A percentile compares a stretch with the other conserved stretches of the same genome.
These are phyloP conservation scores for Melanotaenia trifasciata DNA, from an alignment of 2,797 vertebrate genomes.

Conservation along the genomic window DNA sequence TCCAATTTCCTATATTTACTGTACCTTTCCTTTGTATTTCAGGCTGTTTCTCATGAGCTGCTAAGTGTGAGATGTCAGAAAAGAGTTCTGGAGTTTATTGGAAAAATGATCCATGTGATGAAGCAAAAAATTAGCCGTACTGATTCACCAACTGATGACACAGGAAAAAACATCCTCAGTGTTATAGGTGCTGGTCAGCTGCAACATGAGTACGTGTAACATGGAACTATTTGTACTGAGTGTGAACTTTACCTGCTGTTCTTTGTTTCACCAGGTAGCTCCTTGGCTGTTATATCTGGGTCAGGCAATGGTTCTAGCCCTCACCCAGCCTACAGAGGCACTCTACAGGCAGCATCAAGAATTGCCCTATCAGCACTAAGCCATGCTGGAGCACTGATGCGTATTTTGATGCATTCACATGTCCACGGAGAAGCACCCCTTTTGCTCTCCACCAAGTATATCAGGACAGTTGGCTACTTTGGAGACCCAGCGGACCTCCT, in stretches of 20 bases:
- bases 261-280: conserved; percentile 72
- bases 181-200: conserved; percentile 58
- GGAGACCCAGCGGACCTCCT: conserved; percentile 76
- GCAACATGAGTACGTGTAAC: neutral
- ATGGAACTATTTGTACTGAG: neutral
- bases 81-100: conserved; percentile 71
- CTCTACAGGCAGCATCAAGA: conserved; percentile 33
- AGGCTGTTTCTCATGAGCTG: conserved; percentile 79
- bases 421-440: conserved; percentile 65
- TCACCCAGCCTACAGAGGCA: neutral
- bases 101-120: conserved; percentile 82
- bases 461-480: conserved; percentile 73
- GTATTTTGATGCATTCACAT: conserved; percentile 70
- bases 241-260: neutral
- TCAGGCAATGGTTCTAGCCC: conserved; percentile 18
- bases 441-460: conserved; percentile 64
- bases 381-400: conserved; percentile 73
- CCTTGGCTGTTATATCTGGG: conserved; percentile 66
- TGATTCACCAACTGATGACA: conserved; percentile 58
- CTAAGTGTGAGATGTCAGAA: conserved; percentile 61
- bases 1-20: neutral
- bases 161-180: conserved; percentile 78
- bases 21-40: conserved; percentile 11
- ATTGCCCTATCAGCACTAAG: conserved; percentile 63
- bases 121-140: conserved; percentile 63